Percentiles rank a stretch among this genome's conserved stretches.
Evolutionary conservation across 2,113 vertebrate genomes (phyloP).

Genomic region (Ailurus styani): DNA sequence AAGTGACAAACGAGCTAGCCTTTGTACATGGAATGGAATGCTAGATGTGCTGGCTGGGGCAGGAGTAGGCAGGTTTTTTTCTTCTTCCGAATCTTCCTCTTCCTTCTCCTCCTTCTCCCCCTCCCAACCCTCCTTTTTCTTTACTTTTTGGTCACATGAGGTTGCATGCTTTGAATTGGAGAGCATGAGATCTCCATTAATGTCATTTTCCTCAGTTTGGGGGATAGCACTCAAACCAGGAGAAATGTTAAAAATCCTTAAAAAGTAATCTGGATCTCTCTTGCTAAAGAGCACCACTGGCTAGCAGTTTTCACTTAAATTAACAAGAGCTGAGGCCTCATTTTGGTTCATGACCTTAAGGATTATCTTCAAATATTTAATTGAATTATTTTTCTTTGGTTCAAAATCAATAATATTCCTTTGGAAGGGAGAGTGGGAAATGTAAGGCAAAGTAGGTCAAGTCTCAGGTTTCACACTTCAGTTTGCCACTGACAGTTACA

Average conservation of each 20-base stretch:
- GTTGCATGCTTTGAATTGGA: background rate
- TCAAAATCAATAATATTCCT: background rate
- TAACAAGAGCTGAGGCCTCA: background rate
- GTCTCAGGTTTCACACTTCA: background rate
- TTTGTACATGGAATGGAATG: background rate
- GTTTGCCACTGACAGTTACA: background rate
- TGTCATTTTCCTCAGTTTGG: background rate
- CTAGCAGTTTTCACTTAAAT: background rate
- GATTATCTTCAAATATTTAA: constrained; percentile 6
- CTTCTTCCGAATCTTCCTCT: background rate
- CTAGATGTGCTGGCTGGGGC: background rate
- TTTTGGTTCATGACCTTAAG: background rate
- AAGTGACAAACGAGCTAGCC: background rate
- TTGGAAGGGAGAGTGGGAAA: background rate
- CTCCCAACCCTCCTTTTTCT: background rate
- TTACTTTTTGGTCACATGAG: background rate
- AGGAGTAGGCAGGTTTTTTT: background rate
- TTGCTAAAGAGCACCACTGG: background rate
- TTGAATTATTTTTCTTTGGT: background rate
- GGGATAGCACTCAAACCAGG: background rate
- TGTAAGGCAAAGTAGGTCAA: background rate
- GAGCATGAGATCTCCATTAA: background rate
- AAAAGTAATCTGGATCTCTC: background rate
- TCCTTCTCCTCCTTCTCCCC: too few relatives aligned
- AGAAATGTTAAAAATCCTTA: background rate